Conservation (phyloP, 2,113 vertebrate genomes). For the Sinosuthora webbiana region DNA sequence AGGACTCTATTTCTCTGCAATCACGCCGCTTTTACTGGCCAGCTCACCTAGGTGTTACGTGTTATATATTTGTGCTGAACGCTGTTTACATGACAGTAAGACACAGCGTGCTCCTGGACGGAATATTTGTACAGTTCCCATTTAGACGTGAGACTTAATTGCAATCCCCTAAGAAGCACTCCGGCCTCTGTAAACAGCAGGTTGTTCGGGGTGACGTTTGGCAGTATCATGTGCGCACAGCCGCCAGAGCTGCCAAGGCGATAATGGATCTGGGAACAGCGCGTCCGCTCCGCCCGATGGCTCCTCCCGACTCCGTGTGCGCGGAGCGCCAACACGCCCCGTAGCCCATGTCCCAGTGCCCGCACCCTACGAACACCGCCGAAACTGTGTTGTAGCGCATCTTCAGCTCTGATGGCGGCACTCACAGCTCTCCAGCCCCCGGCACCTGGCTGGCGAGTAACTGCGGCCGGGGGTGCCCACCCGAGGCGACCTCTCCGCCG, state of each 20-base stretch:
- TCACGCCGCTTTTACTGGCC: background rate
- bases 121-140: background rate
- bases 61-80: background rate
- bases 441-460: background rate
- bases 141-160: background rate
- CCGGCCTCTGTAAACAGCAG: background rate
- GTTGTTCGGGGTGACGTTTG: background rate
- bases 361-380: background rate
- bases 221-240: background rate
- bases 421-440: rapidly evolving
- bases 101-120: background rate
- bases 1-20: background rate
- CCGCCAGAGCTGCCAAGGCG: background rate
- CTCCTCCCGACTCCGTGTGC: background rate
- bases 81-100: background rate
- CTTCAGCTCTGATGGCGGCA: rapidly evolving
- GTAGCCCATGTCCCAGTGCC: rapidly evolving
- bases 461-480: too few relatives aligned
- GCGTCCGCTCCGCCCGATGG: background rate
- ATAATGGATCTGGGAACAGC: background rate
- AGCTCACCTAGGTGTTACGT: background rate
- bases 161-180: background rate
- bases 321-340: background rate
- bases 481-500: background rate
- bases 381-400: rapidly evolving